Conservation (phyloP, 2,888 invertebrate genomes). For the Tipula helvola region DNA sequence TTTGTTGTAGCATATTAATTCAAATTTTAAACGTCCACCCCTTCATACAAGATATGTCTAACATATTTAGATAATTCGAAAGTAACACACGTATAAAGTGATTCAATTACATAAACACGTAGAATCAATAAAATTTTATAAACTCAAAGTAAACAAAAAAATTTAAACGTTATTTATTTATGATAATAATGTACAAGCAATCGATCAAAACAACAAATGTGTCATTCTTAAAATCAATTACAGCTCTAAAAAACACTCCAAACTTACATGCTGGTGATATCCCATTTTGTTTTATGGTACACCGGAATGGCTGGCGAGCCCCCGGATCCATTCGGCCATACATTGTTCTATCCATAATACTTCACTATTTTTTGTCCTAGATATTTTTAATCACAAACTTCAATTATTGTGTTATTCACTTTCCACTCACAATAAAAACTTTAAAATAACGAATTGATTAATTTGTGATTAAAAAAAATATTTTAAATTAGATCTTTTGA, state of each 20-base stretch:
- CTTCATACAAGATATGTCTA: background rate
- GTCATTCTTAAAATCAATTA: background rate
- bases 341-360: conserved; percentile 74
- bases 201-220: background rate
- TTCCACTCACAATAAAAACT: background rate
- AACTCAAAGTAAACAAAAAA: background rate
- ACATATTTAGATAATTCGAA: background rate
- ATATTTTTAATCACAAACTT: background rate
- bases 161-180: background rate
- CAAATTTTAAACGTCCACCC: background rate
- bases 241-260: background rate
- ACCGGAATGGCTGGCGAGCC: conserved; percentile 74
- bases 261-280: conserved; percentile 79
- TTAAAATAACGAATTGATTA: background rate
- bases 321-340: conserved; percentile 78
- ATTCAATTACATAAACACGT: background rate
- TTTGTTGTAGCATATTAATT: too few relatives aligned
- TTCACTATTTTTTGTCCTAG: background rate
- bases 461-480: too few relatives aligned
- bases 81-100: background rate
- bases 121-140: background rate
- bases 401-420: background rate
- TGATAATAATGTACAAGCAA: background rate
- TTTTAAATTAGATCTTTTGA: too few relatives aligned
- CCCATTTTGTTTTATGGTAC: conserved; percentile 67